These are phyloP conservation scores for Clarias fuscus DNA, from an alignment of 2,797 vertebrate species.

Conservation along the genomic window DNA sequence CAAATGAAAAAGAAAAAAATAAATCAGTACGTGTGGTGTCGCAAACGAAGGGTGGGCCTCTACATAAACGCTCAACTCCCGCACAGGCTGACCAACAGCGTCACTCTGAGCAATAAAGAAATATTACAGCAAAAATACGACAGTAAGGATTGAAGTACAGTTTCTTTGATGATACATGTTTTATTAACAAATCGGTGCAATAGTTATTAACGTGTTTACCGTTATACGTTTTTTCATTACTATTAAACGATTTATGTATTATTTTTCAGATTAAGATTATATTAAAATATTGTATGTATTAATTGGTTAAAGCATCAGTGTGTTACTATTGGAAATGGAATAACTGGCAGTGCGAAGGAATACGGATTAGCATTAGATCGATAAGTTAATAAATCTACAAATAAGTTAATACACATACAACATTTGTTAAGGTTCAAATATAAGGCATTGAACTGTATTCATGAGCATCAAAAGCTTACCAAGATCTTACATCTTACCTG, in stretches of 20 bases:
- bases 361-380: too few species aligned
- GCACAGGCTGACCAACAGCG: conserved; percentile 22
- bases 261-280: too few species aligned
- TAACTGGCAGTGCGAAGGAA: neutral
- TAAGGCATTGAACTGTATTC: neutral
- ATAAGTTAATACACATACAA: neutral
- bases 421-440: too few species aligned
- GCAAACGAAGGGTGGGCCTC: neutral
- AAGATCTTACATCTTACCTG: conserved; percentile 24
- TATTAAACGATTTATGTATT: too few species aligned
- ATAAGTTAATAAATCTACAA: neutral
- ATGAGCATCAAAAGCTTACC: neutral
- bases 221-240: too few species aligned
- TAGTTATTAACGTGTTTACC: neutral
- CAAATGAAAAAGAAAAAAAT: neutral
- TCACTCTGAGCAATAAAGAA: neutral
- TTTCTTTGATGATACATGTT: neutral
- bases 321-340: neutral
- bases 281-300: neutral
- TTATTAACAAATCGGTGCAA: neutral
- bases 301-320: neutral
- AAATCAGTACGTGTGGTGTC: neutral
- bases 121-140: neutral
- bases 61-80: neutral
- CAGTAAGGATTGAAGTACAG: neutral